phyloP scores from a whole-genome alignment of 2,888 invertebrate species.

The Mongoloraphidia duomilia region DNA sequence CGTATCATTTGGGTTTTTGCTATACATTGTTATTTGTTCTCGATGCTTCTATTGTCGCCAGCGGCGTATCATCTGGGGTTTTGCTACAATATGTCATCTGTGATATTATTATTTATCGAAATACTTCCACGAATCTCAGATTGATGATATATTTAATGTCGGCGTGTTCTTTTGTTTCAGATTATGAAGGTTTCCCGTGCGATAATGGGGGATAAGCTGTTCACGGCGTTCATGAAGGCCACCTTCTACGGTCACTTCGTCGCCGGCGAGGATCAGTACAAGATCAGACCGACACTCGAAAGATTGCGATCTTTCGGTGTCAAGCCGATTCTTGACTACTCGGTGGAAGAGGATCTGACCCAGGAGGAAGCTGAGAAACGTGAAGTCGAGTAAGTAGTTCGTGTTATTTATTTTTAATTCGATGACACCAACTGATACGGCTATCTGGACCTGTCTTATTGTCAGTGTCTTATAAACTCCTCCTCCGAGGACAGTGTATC shows the following conservation, averaged over 20 bases:
- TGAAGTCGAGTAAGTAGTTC: constrained; percentile 70
- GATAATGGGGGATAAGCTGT: constrained; percentile 67
- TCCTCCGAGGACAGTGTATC: too few species aligned
- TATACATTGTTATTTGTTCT: too few species aligned
- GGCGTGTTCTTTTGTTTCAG: constrained; percentile 34
- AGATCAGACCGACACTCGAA: constrained; percentile 72
- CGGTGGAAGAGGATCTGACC: constrained; percentile 90
- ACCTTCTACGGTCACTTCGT: constrained; percentile 99
- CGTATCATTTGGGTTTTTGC: too few species aligned
- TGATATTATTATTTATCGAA: too few species aligned
- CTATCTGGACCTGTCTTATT: too few species aligned
- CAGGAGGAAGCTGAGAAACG: constrained; percentile 89
- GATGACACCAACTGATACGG: too few species aligned
- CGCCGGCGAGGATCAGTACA: constrained; percentile 85
- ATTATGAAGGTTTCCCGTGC: constrained; percentile 66
- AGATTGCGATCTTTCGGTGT: constrained; percentile 88
- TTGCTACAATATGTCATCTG: too few species aligned
- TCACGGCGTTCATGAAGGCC: constrained; percentile 73
- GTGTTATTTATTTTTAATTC: constrained; percentile 1
- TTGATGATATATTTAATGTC: too few species aligned
- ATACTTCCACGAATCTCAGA: too few species aligned
- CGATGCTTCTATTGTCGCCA: too few species aligned
- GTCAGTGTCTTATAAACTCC: too few species aligned
- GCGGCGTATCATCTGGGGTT: too few species aligned
- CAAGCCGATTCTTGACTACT: constrained; percentile 97